Evolutionary conservation across 2,113 vertebrate species (phyloP).

Genomic region (Odontophorus gujanensis): DNA sequence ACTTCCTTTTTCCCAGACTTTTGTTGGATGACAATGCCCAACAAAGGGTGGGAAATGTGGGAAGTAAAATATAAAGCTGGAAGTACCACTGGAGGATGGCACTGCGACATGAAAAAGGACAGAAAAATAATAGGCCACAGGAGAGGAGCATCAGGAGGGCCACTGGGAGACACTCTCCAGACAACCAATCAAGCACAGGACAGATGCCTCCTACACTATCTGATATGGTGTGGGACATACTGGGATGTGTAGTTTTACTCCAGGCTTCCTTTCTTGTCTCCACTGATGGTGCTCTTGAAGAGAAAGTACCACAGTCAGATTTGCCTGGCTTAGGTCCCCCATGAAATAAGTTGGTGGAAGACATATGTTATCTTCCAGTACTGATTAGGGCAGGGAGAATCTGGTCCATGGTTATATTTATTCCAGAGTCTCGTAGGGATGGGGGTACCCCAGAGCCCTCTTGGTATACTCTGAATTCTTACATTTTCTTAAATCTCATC

Average conservation of each 20-base stretch:
- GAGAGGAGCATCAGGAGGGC: not conserved
- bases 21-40: not conserved
- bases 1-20: not conserved
- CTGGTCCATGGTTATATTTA: not conserved
- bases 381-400: accelerated
- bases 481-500: not conserved
- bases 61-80: not conserved
- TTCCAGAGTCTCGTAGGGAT: not conserved
- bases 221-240: too few relatives aligned
- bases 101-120: not conserved
- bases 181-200: too few relatives aligned
- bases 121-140: not conserved
- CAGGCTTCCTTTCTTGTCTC: not conserved
- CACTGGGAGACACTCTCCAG: not conserved
- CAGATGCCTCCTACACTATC: not conserved
- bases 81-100: not conserved
- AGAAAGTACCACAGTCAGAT: not conserved
- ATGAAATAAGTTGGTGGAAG: not conserved
- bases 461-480: not conserved
- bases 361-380: accelerated
- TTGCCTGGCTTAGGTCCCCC: not conserved
- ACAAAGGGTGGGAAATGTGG: not conserved
- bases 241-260: too few relatives aligned
- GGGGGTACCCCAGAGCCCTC: not conserved
- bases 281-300: not conserved